Evolutionary conservation across 2,113 vertebrate genomes (phyloP).

Genomic region (Cygnus atratus): DNA sequence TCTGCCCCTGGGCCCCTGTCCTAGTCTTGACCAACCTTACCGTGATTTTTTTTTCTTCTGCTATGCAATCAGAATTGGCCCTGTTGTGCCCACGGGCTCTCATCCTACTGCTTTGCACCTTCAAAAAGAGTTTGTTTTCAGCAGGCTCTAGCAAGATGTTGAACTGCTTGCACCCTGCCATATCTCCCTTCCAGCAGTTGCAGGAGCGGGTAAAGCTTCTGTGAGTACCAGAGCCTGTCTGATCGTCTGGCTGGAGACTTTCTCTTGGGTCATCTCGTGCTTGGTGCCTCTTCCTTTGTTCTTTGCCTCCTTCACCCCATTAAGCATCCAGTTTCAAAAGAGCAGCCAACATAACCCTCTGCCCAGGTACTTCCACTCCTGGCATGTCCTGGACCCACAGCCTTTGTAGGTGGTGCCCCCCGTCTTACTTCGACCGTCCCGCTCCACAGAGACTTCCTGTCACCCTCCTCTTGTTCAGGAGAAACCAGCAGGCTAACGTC

Average conservation of each 20-base stretch:
- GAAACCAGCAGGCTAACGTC: background rate
- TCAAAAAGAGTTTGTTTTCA: background rate
- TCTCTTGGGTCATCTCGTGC: background rate
- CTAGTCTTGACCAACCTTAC: background rate
- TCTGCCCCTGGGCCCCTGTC: background rate
- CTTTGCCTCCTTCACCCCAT: background rate
- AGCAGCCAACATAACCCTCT: background rate
- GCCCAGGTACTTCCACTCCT: background rate
- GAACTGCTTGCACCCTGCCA: background rate
- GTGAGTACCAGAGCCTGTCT: background rate
- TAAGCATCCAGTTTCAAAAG: background rate
- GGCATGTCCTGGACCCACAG: background rate
- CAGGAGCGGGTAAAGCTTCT: background rate
- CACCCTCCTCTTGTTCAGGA: background rate
- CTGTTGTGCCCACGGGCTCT: background rate
- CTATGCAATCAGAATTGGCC: background rate
- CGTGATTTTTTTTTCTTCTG: background rate
- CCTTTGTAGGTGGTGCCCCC: background rate
- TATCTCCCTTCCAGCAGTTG: background rate
- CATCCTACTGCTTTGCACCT: background rate
- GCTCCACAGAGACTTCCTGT: background rate
- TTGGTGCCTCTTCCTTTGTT: background rate
- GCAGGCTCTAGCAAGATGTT: accelerated
- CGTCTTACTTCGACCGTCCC: background rate
- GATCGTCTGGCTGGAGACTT: background rate